phyloP scores from a whole-genome alignment of 2,888 invertebrate genomes.

The Phragmatobia fuliginosa region DNA sequence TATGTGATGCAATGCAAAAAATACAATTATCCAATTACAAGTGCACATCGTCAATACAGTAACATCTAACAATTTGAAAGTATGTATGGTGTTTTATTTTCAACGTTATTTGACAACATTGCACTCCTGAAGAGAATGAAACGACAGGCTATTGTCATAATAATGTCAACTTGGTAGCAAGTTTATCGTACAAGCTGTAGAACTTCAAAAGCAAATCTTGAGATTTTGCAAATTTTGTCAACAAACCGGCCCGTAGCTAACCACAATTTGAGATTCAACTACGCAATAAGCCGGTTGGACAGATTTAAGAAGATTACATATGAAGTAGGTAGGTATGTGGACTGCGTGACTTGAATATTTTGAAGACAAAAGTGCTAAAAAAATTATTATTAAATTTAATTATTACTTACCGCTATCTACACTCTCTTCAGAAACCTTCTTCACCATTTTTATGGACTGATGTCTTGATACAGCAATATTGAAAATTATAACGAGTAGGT shows the following conservation, averaged over 20 bases:
- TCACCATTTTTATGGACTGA: constrained; percentile 84
- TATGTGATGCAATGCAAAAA: constrained; percentile 24
- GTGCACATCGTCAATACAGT: constrained; percentile 8
- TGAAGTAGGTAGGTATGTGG: constrained; percentile 21
- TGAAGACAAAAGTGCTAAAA: constrained; percentile 31
- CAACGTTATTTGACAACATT: constrained; percentile 5
- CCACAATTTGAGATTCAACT: constrained; percentile 46
- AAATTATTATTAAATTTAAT: too few species aligned
- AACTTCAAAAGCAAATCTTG: constrained; percentile 11
- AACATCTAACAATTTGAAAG: neutral
- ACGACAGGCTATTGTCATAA: constrained; percentile 18
- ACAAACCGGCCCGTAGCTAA: constrained; percentile 25
- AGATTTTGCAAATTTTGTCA: constrained; percentile 21
- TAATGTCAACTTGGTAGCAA: constrained; percentile 33
- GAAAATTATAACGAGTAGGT: constrained; percentile 78
- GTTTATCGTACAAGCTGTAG: constrained; percentile 33
- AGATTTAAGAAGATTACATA: constrained; percentile 44
- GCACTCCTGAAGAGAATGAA: constrained; percentile 17
- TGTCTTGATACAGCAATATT: constrained; percentile 79
- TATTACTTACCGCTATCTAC: constrained; percentile 85
- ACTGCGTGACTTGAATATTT: constrained; percentile 35
- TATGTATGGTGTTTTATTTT: neutral
- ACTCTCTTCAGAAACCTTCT: constrained; percentile 86
- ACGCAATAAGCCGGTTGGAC: constrained; percentile 59
- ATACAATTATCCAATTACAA: constrained; percentile 6